These are phyloP conservation scores for Geotrupes spiniger DNA, from an alignment of 2,888 invertebrate genomes.

Conservation along the genomic window DNA sequence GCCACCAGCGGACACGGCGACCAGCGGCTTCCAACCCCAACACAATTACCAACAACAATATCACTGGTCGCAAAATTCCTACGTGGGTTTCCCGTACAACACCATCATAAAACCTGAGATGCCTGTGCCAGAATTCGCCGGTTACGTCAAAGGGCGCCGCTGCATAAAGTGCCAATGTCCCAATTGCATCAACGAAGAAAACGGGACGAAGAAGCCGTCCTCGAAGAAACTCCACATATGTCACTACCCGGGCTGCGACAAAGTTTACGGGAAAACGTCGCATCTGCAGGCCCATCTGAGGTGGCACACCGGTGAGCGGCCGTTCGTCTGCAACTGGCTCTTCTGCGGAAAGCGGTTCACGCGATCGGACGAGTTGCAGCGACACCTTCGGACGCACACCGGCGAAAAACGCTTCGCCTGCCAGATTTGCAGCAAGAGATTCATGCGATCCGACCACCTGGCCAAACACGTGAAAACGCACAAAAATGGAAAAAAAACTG, in stretches of 20 bases:
- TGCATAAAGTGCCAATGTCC: conserved; percentile 77
- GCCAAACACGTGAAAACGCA: conserved; percentile 91
- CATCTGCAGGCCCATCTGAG: conserved; percentile 75
- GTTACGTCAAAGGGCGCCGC: conserved; percentile 58
- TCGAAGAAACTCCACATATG: conserved; percentile 83
- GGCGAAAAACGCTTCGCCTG: conserved; percentile 88
- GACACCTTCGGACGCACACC: conserved; percentile 85
- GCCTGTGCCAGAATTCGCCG: conserved; percentile 37
- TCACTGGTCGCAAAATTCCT: conserved; percentile 52
- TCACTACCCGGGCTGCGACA: conserved; percentile 82
- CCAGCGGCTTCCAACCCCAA: conserved; percentile 50
- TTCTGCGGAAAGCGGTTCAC: conserved; percentile 91
- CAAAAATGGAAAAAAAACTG: conserved; percentile 56
- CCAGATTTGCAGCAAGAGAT: conserved; percentile 81
- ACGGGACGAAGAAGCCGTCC: conserved; percentile 73
- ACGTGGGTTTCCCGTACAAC: conserved; percentile 43
- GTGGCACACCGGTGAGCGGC: conserved; percentile 92
- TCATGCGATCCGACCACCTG: conserved; percentile 92
- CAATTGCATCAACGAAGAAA: conserved; percentile 79
- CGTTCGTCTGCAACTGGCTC: conserved; percentile 85
- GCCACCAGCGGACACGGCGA: conserved; percentile 45
- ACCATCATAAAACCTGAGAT: conserved; percentile 50
- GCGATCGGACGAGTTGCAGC: conserved; percentile 85
- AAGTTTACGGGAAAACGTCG: conserved; percentile 90
- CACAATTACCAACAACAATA: conserved; percentile 53